Evolutionary conservation across 2,113 vertebrate species (phyloP).

Genomic region (Corvus cornix): DNA sequence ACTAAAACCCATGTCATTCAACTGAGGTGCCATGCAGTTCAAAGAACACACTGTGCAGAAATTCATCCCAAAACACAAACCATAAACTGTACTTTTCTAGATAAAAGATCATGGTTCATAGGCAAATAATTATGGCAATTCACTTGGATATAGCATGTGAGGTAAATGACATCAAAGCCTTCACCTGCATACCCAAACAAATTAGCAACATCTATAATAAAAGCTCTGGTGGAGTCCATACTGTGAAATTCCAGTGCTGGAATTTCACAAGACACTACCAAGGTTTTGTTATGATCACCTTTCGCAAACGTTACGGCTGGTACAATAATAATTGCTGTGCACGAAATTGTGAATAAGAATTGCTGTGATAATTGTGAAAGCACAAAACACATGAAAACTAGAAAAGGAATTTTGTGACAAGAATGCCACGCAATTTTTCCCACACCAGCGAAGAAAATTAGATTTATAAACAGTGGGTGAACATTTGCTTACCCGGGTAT

Average conservation of each 20-base stretch:
- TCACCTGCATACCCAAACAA: neutral
- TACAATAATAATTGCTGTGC: neutral
- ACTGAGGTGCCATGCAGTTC: neutral
- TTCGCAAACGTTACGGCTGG: neutral
- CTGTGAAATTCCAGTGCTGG: neutral
- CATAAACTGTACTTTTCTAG: neutral
- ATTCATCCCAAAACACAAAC: neutral
- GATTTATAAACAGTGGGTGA: neutral
- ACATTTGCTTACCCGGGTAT: neutral
- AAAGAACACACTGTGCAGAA: neutral
- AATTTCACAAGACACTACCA: neutral
- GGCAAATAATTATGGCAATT: neutral
- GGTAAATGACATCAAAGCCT: neutral
- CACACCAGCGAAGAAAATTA: constrained; percentile 9
- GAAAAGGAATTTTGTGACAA: neutral
- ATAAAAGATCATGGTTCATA: neutral
- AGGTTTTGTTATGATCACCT: neutral
- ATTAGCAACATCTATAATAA: neutral
- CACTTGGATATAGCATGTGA: neutral
- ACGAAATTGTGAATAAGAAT: neutral
- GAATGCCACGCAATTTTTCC: neutral
- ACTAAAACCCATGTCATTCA: neutral
- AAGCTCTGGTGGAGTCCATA: neutral
- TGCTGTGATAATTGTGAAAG: neutral
- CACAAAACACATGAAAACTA: neutral